Conservation (phyloP, 2,888 invertebrate species). For the Mythimna loreyi region DNA sequence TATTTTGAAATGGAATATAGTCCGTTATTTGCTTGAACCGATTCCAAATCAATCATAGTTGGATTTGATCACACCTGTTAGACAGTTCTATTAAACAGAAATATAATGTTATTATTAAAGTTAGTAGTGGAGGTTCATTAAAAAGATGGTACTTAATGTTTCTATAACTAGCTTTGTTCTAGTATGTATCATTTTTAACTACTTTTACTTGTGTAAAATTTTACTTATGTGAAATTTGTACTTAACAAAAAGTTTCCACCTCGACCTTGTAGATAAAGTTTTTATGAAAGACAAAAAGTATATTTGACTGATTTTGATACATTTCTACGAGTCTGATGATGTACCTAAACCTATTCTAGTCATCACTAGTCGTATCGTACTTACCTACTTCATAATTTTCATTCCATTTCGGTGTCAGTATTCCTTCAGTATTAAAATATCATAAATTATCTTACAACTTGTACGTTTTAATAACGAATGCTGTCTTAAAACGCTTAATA, state of each 20-base stretch:
- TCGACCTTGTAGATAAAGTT: slow-evolving; percentile 19
- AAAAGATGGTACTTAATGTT: not conserved
- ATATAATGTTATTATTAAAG: not conserved
- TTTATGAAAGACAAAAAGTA: slow-evolving; percentile 27
- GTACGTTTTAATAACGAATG: slow-evolving; percentile 58
- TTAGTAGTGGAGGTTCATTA: not conserved
- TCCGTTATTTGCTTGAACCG: slow-evolving; percentile 33
- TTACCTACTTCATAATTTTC: slow-evolving; percentile 18
- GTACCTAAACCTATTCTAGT: slow-evolving; percentile 43
- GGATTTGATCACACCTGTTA: slow-evolving; percentile 20
- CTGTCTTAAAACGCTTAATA: slow-evolving; percentile 66
- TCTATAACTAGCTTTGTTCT: not conserved
- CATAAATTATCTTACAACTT: slow-evolving; percentile 49
- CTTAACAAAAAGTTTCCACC: not conserved
- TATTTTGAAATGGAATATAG: slow-evolving; percentile 32
- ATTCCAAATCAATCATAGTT: slow-evolving; percentile 10
- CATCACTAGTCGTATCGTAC: slow-evolving; percentile 49
- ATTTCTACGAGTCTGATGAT: slow-evolving; percentile 42
- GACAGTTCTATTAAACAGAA: not conserved
- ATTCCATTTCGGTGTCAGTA: slow-evolving; percentile 61
- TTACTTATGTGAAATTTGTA: not conserved
- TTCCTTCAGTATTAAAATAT: slow-evolving; percentile 58
- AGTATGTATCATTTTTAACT: slow-evolving; percentile 3
- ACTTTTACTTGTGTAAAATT: too few relatives aligned
- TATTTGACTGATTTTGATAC: slow-evolving; percentile 63